These are phyloP conservation scores for Megaptera novaeangliae DNA, from an alignment of 2,113 vertebrate species.

Conservation along the genomic window DNA sequence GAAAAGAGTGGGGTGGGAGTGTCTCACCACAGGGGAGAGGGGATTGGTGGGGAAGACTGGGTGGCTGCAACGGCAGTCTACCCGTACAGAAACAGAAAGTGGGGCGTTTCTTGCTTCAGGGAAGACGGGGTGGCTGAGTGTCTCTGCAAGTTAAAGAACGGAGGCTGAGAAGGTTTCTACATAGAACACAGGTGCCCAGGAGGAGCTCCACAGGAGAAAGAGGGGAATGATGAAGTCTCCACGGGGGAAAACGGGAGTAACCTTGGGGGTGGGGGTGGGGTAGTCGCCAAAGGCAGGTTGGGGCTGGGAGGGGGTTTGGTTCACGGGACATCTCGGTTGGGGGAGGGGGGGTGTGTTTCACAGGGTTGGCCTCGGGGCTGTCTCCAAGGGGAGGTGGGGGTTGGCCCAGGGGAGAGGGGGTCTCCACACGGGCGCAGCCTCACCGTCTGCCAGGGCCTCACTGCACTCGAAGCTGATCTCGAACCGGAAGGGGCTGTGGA, in stretches of 20 bases:
- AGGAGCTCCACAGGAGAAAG: not conserved
- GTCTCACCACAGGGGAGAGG: not conserved
- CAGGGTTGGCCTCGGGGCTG: not conserved
- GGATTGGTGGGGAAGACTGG: not conserved
- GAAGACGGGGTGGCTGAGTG: not conserved
- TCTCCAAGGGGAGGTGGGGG: not conserved
- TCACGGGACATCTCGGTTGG: not conserved
- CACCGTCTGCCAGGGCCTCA: constrained; percentile 91
- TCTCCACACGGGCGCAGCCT: constrained; percentile 51
- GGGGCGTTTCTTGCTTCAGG: not conserved
- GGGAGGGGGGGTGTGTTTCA: not conserved
- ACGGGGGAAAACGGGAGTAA: too few relatives aligned
- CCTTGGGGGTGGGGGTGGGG: not conserved
- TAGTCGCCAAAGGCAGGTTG: not conserved
- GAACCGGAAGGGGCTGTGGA: constrained; percentile 93
- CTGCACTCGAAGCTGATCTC: constrained; percentile 94
- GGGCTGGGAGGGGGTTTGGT: not conserved
- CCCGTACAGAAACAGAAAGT: not conserved
- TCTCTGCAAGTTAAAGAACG: not conserved
- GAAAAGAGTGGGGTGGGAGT: not conserved
- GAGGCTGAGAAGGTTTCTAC: not conserved
- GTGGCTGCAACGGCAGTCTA: not conserved
- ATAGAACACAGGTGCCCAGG: not conserved
- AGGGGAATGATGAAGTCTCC: not conserved
- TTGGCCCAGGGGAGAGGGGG: not conserved